Conservation (phyloP, 2,113 vertebrate species). For the Callospermophilus lateralis region DNA sequence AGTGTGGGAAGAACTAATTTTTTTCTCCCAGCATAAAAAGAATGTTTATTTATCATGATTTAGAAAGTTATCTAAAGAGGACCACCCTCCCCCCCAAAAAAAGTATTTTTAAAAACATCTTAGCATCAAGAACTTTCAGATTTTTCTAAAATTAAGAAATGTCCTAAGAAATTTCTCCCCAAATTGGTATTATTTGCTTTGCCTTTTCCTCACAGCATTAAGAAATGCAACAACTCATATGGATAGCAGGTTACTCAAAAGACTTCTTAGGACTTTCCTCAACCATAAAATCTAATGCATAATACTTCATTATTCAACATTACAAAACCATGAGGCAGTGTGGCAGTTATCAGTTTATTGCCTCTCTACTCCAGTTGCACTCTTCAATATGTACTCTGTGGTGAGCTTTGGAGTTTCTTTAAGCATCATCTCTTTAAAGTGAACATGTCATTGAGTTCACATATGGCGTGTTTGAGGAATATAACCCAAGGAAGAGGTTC, state of each 20-base stretch:
- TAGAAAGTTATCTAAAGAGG: not conserved
- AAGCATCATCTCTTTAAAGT: not conserved
- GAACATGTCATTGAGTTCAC: not conserved
- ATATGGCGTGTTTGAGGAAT: not conserved
- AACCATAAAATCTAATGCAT: not conserved
- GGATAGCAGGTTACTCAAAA: not conserved
- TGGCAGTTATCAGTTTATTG: not conserved
- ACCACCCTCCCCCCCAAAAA: not conserved
- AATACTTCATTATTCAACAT: not conserved
- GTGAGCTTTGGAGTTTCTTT: not conserved
- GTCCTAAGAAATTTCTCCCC: not conserved
- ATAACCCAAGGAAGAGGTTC: not conserved
- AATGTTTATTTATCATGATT: not conserved
- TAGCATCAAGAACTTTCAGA: not conserved
- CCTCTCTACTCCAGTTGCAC: not conserved
- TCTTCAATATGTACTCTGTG: not conserved
- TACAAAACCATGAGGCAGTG: not conserved
- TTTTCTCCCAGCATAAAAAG: conserved; percentile 18
- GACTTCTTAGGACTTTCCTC: not conserved
- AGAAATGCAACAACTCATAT: not conserved
- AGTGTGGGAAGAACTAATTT: not conserved
- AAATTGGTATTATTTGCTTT: not conserved
- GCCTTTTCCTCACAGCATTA: not conserved
- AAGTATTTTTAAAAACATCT: not conserved
- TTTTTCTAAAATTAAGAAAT: conserved; percentile 37